These are phyloP conservation scores for Mesorhabditis sp. DNA, from an alignment of 2,888 invertebrate genomes.

Conservation along the genomic window DNA sequence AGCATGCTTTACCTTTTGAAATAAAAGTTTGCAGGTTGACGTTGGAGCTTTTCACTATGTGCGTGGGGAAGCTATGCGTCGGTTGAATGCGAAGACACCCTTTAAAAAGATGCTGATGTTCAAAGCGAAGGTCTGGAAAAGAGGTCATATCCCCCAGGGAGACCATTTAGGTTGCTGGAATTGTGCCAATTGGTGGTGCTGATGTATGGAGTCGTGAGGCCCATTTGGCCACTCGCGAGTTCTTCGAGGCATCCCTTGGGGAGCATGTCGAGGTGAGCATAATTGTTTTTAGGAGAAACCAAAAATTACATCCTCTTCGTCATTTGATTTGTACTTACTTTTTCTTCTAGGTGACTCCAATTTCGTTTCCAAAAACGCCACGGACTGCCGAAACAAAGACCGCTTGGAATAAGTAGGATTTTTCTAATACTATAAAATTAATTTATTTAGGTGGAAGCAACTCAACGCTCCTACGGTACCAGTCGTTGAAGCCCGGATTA, in stretches of 20 bases:
- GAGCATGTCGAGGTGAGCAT: constrained; percentile 28
- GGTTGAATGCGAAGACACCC: constrained; percentile 39
- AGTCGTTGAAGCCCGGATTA: constrained; percentile 34
- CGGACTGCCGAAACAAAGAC: neutral
- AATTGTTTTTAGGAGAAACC: constrained; percentile 4
- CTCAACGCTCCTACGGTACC: constrained; percentile 41
- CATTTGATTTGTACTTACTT: too few species aligned
- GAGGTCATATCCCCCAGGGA: too few species aligned
- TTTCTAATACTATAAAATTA: neutral
- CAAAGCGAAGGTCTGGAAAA: constrained; percentile 34
- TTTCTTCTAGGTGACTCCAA: neutral
- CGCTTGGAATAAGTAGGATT: neutral
- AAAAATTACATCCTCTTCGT: neutral
- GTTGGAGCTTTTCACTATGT: constrained; percentile 44
- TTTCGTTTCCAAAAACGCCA: neutral
- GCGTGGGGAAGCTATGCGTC: constrained; percentile 28
- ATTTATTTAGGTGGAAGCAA: constrained; percentile 28
- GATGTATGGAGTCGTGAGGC: constrained; percentile 43
- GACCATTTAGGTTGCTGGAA: constrained; percentile 27
- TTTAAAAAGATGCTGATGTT: constrained; percentile 47
- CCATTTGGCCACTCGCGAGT: constrained; percentile 38
- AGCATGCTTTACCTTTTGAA: neutral
- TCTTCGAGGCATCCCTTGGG: constrained; percentile 34
- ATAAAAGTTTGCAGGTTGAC: constrained; percentile 25
- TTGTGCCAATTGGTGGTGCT: constrained; percentile 30